Base-by-base conservation (phyloP, 1,140 invertebrate species). In the Bombyx mandarina region DNA sequence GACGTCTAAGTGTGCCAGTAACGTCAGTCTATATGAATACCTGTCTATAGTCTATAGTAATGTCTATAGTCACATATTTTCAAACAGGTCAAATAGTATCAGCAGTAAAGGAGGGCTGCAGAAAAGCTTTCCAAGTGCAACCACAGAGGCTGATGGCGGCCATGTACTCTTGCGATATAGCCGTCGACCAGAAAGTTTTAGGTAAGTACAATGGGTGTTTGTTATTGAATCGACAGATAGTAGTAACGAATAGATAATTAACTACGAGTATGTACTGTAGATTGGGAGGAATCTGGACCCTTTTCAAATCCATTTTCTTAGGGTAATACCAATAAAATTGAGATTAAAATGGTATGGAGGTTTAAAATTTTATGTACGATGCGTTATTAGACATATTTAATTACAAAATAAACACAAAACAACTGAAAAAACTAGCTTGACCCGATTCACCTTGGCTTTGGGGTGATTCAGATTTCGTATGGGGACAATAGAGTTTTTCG, bases 121-220 rank as follows among this genome's bases (percentile, higher is more conserved):
- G 94, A 49, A 93, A 92, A 80, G 94, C 96, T 0, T 97, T 99
- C 71, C 95, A 97, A 80, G 91, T 92, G 44, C 95, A 97, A 77
- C 93, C 95, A 6, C 96, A 97, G 75, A 90, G 98, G 58, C 80
- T 99, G 4, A 96, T 99, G 89, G 95, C 95, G 8, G 97, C 98
- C 1, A 99, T 99, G 97, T 99, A 99, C 79, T 95, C 92, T 45
- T 99, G 97, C 85, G 94, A 92, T 68, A 97, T 99, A 61, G 92
- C 96, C 72, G 97, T 97, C 8, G 97, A 96, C 66, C 93, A 95
- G 2, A 96, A 98, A 86, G 96, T 97, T 65, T 90, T 99, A 72
- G 98, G 97, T 96, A 86, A 94, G 94, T 92, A 7, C 10, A 50
- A 35, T 35, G 4, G 26, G 26, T 35, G 4, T 35, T 35, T 35